phyloP scores from a whole-genome alignment of 2,113 vertebrate species.

The Cyphomyrus discorhynchus region DNA sequence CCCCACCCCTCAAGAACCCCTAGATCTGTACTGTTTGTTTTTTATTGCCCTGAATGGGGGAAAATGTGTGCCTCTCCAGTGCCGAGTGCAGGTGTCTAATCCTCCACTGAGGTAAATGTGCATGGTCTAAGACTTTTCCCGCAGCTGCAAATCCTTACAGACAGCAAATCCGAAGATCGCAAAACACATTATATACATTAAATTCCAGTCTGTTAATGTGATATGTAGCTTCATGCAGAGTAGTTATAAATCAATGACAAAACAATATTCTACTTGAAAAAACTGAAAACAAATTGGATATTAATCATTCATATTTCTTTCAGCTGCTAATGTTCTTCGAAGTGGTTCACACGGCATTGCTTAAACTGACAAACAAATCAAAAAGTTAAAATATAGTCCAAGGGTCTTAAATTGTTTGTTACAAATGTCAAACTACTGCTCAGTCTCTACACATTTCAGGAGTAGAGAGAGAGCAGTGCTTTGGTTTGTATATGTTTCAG shows the following conservation, averaged over 20 bases:
- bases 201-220: neutral
- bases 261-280: neutral
- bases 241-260: neutral
- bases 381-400: neutral
- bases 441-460: constrained; percentile 51
- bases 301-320: neutral
- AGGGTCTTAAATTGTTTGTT: neutral
- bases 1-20: neutral
- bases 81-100: constrained; percentile 53
- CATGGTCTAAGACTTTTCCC: neutral
- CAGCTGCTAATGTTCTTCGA: neutral
- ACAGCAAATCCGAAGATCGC: neutral
- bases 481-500: constrained; percentile 45
- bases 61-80: constrained; percentile 60
- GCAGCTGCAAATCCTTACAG: neutral
- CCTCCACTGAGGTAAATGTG: constrained; percentile 27
- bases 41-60: constrained; percentile 64
- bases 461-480: constrained; percentile 39
- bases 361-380: neutral
- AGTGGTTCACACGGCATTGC: neutral
- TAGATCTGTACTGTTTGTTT: constrained; percentile 66
- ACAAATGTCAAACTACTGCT: constrained; percentile 41
- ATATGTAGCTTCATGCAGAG: neutral
- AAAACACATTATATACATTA: neutral
- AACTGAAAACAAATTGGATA: neutral